These are phyloP conservation scores for Poeciliopsis gracilis DNA, from an alignment of 2,797 vertebrate genomes.

Conservation along the genomic window DNA sequence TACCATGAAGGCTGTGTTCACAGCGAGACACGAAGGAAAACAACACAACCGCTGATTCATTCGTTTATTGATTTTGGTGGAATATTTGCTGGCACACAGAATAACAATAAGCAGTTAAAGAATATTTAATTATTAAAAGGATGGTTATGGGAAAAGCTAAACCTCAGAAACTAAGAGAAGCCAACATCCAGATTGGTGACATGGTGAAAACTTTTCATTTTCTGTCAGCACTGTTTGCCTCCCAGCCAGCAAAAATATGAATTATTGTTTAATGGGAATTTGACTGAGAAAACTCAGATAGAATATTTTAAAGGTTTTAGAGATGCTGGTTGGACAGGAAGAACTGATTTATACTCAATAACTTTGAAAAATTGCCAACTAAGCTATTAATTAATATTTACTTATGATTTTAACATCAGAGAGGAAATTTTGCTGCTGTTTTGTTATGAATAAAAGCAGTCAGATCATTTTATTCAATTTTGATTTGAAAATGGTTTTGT, in stretches of 20 bases:
- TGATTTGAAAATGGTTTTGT: not conserved
- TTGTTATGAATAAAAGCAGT: not conserved
- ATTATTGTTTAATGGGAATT: not conserved
- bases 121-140: not conserved
- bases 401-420: not conserved
- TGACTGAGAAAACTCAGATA: not conserved
- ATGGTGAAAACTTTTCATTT: not conserved
- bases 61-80: not conserved
- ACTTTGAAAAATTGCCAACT: not conserved
- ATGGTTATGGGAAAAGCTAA: not conserved
- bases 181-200: not conserved
- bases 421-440: not conserved
- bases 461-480: not conserved
- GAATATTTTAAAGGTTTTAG: not conserved
- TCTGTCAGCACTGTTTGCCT: not conserved
- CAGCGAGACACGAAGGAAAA: conserved; percentile 3
- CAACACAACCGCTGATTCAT: not conserved
- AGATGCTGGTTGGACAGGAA: not conserved
- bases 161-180: not conserved
- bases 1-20: conserved; percentile 22
- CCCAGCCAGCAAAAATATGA: not conserved
- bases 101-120: not conserved
- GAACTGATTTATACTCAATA: not conserved
- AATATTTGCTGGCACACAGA: not conserved
- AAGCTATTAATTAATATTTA: not conserved